Evolutionary conservation across 2,888 invertebrate genomes (phyloP).

Genomic region (Junonia oenone): DNA sequence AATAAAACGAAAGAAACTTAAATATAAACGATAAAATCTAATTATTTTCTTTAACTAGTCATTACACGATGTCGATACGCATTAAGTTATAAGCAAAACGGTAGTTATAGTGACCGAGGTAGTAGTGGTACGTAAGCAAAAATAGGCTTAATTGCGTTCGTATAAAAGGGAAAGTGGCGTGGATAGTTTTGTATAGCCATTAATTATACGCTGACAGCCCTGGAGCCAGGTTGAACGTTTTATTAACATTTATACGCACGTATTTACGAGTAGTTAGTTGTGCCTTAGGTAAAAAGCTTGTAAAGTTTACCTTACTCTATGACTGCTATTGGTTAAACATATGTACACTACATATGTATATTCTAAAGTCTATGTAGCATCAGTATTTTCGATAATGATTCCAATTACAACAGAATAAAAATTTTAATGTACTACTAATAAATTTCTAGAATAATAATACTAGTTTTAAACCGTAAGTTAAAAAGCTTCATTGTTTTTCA

Average conservation of each 20-base stretch:
- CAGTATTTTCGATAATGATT: no score
- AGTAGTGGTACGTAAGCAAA: constrained; percentile 8
- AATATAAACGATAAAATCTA: constrained; percentile 24
- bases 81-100: constrained; percentile 28
- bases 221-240: constrained; percentile 25
- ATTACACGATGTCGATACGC: constrained; percentile 33
- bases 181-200: constrained; percentile 23
- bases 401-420: no score
- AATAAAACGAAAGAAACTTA: constrained; percentile 22
- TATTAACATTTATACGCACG: constrained; percentile 17
- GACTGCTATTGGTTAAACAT: not conserved
- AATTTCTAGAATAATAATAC: no score
- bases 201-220: constrained; percentile 29
- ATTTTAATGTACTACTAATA: no score
- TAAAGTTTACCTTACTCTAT: not conserved
- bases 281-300: constrained; percentile 1
- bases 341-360: no score
- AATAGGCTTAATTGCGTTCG: constrained; percentile 15
- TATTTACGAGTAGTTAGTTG: constrained; percentile 6
- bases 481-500: no score
- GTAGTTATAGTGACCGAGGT: constrained; percentile 24
- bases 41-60: constrained; percentile 27
- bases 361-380: no score
- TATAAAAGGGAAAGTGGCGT: constrained; percentile 28
- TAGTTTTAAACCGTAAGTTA: no score